Conservation (phyloP, 2,113 vertebrate species). For the Cynocephalus volans region DNA sequence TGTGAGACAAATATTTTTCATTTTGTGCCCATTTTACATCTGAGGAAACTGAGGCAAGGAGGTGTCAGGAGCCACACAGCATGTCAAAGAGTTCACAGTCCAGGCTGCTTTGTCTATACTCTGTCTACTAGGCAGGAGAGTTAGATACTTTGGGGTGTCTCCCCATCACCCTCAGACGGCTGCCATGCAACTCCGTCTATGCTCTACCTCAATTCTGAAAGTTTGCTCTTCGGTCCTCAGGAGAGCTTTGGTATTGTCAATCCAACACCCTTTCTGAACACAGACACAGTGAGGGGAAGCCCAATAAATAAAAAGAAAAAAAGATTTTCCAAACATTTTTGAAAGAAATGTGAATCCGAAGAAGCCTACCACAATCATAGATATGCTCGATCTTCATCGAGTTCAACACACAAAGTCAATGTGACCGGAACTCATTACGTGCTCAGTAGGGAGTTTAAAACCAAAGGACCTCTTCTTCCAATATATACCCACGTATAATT, state of each 20-base stretch:
- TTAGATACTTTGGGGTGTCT: neutral
- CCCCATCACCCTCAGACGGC: neutral
- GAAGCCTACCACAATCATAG: neutral
- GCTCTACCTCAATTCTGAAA: neutral
- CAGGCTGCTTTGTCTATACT: neutral
- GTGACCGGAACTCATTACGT: slow-evolving; percentile 36
- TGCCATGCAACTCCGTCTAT: neutral
- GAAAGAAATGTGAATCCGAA: neutral
- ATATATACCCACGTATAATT: neutral
- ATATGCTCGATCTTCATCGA: neutral
- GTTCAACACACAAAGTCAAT: neutral
- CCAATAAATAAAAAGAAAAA: slow-evolving; percentile 5
- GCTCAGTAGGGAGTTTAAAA: neutral
- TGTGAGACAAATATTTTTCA: neutral
- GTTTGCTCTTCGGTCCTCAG: neutral
- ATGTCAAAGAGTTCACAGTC: neutral
- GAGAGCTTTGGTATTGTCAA: neutral
- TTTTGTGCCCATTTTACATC: neutral
- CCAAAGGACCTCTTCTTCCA: slow-evolving; percentile 25
- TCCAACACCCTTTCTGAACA: neutral
- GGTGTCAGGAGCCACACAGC: neutral
- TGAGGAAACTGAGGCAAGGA: neutral
- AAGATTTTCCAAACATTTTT: slow-evolving; percentile 8
- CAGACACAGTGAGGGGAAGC: neutral
- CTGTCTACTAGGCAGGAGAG: neutral